phyloP scores from a whole-genome alignment of 1,140 invertebrate genomes.

The Caenorhabditis inopinata region DNA sequence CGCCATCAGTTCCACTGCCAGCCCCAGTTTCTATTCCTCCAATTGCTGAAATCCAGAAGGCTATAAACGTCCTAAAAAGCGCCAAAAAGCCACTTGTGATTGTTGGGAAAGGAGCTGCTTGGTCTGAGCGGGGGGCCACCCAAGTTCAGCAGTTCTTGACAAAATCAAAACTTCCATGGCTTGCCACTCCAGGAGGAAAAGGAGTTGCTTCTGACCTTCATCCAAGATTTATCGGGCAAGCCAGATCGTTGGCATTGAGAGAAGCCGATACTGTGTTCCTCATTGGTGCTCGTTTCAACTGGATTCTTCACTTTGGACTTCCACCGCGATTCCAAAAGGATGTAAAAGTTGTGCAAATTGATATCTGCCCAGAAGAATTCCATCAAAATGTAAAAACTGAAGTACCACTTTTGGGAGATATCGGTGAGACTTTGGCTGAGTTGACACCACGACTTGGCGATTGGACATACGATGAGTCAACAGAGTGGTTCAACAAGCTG shows the following conservation, averaged over 20 bases:
- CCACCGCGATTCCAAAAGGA: slow-evolving; percentile 79
- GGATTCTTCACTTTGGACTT: slow-evolving; percentile 93
- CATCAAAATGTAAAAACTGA: slow-evolving; percentile 80
- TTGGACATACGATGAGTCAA: slow-evolving; percentile 67
- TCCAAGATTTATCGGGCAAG: slow-evolving; percentile 77
- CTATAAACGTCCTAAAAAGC: slow-evolving; percentile 73
- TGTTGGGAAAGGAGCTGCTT: slow-evolving; percentile 77
- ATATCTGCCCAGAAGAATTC: slow-evolving; percentile 84
- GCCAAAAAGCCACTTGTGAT: slow-evolving; percentile 83
- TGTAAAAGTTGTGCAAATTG: slow-evolving; percentile 88
- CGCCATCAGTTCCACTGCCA: slow-evolving; percentile 66
- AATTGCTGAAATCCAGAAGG: slow-evolving; percentile 72
- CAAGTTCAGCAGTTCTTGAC: slow-evolving; percentile 71
- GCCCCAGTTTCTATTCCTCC: slow-evolving; percentile 76
- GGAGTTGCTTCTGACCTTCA: slow-evolving; percentile 84
- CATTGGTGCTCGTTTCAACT: slow-evolving; percentile 87
- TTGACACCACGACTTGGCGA: slow-evolving; percentile 70
- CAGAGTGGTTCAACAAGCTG: slow-evolving; percentile 72
- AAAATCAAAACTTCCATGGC: slow-evolving; percentile 78
- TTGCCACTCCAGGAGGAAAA: slow-evolving; percentile 94
- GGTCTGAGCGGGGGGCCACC: slow-evolving; percentile 56
- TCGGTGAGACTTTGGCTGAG: slow-evolving; percentile 72
- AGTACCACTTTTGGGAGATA: slow-evolving; percentile 79
- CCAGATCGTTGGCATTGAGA: slow-evolving; percentile 80
- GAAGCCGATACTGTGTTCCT: slow-evolving; percentile 85